Evolutionary conservation across 2,113 vertebrate species (phyloP).

Genomic region (Chionis minor): DNA sequence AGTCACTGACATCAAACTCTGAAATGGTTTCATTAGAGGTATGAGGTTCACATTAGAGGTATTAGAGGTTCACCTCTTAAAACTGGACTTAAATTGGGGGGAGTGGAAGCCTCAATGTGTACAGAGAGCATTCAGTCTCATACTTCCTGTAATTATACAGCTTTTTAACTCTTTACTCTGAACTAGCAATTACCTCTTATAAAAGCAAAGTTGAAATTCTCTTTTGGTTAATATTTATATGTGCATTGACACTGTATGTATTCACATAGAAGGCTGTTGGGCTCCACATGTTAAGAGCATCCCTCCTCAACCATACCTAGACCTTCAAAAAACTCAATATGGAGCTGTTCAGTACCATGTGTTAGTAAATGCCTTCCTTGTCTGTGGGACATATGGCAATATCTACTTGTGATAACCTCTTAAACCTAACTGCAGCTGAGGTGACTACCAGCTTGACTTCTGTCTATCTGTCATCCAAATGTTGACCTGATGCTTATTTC

Average conservation of each 20-base stretch:
- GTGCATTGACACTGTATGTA: neutral
- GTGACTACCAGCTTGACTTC: neutral
- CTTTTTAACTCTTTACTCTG: neutral
- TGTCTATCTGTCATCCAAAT: constrained; percentile 4
- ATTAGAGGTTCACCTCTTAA: neutral
- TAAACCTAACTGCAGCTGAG: constrained; percentile 11
- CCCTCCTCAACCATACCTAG: neutral
- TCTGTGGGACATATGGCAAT: neutral
- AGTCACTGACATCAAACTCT: neutral
- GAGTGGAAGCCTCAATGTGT: neutral
- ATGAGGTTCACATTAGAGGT: neutral
- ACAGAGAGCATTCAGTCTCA: neutral
- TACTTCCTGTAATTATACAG: neutral
- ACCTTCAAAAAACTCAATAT: neutral
- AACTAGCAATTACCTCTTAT: neutral
- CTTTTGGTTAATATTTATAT: neutral
- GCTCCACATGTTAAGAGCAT: neutral
- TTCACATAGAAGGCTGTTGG: neutral
- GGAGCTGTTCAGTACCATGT: neutral
- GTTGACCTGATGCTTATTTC: constrained; percentile 15
- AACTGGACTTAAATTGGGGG: neutral
- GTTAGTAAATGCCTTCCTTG: neutral
- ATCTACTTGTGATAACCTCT: constrained; percentile 1
- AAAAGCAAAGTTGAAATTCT: neutral
- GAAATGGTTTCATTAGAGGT: neutral